Evolutionary conservation across 1,140 invertebrate species (phyloP).

Genomic region (Eumeta japonica): DNA sequence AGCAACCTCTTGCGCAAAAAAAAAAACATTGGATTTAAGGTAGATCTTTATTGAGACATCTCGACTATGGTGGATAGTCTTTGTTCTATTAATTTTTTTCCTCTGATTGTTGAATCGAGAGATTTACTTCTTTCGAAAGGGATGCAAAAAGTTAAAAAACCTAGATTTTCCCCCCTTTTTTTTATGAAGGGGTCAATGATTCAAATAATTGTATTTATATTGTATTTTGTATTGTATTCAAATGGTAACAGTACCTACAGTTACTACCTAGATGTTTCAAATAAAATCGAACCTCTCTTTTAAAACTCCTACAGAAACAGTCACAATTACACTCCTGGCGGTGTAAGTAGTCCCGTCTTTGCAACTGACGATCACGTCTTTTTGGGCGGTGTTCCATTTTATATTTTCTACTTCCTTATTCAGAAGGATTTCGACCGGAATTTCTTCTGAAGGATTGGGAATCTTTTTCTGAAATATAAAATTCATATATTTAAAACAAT

Average conservation of each 20-base stretch:
- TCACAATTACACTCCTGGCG: conserved; percentile 68
- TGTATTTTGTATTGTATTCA: neutral
- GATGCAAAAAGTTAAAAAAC: no score
- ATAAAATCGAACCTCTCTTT: conserved; percentile 66
- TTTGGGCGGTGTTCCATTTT: conserved; percentile 32
- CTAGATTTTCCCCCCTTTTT: no score
- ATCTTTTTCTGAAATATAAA: conserved; percentile 36
- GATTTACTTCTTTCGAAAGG: no score
- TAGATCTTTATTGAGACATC: no score
- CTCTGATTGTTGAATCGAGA: no score
- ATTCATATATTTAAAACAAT: neutral
- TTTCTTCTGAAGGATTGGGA: conserved; percentile 35
- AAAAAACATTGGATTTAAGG: no score
- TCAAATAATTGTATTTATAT: no score
- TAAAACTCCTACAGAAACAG: conserved; percentile 68
- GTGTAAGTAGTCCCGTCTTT: conserved; percentile 59
- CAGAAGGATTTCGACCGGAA: conserved; percentile 37
- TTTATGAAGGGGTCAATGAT: no score
- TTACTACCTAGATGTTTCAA: conserved; percentile 1
- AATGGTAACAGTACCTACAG: neutral
- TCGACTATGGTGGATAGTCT: no score
- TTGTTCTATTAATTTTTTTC: no score
- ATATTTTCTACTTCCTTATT: conserved; percentile 49
- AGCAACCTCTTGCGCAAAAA: no score
- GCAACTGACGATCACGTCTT: conserved; percentile 54